phyloP scores from a whole-genome alignment of 1,140 invertebrate genomes.

The Sitobion miscanthi region DNA sequence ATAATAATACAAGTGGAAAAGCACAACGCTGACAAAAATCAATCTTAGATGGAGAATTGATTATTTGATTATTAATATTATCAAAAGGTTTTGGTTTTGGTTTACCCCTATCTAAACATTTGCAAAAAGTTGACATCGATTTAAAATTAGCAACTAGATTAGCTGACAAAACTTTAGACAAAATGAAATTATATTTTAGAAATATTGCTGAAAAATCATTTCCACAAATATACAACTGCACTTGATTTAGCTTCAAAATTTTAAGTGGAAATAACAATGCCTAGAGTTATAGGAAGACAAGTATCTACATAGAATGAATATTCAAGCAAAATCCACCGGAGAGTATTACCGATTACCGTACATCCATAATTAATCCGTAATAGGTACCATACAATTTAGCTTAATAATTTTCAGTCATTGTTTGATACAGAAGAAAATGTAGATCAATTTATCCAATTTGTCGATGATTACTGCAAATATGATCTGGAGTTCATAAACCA shows the following conservation, averaged over 20 bases:
- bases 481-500: not conserved
- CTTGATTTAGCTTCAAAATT: not conserved
- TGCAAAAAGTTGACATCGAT: not conserved
- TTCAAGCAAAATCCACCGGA: conserved; percentile 11
- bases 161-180: conserved; percentile 7
- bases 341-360: conserved; percentile 20
- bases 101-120: not conserved
- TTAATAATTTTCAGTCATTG: conserved; percentile 24
- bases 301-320: not conserved
- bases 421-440: conserved; percentile 24
- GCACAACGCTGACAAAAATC: not conserved
- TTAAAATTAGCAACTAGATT: conserved; percentile 18
- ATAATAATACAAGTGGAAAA: conserved; percentile 8
- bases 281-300: not conserved
- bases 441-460: not conserved
- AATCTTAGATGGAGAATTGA: not conserved
- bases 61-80: conserved; percentile 30
- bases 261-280: conserved; percentile 15
- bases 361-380: conserved; percentile 8
- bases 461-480: not conserved
- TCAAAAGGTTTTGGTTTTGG: conserved; percentile 25
- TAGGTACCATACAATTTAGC: not conserved
- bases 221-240: conserved; percentile 22
- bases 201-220: conserved; percentile 5
- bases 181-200: not conserved